Evolutionary conservation across 1,140 invertebrate genomes (phyloP), one percentile per base, ranked within the genome.

Genomic region (Cryptotermes secundus): DNA sequence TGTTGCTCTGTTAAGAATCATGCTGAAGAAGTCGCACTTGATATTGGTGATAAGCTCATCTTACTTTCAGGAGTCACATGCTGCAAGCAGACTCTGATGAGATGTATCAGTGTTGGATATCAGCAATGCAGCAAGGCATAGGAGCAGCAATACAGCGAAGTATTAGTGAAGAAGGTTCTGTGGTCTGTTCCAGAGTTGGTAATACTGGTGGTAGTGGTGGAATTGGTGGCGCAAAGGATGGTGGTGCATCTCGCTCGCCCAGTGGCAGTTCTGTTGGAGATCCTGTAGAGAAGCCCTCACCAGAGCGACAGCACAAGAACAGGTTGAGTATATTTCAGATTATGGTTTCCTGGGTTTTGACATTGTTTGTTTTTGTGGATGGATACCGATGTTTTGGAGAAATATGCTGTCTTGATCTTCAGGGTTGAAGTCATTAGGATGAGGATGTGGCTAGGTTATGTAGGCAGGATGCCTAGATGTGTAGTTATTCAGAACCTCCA

Each of bases 21-120:
- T 4, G 53, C 22, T 24, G 24, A 24, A 19, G 53, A 59, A 59
- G 53, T 22, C 24, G 53, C 24, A 59, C 19, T 59, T 14, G 19
- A 22, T 59, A 22, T 59, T 59, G 38, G 53, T 26, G 7, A 59
- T 42, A 42, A 42, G 9, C 24, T 36, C 6, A 31, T 83, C 12
- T 34, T 31, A 79, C 86, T 91, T 89, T 0, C 86, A 98, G 97
- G 89, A 98, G 95, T 89, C 98, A 99, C 90, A 96, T 98, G 89
- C 91, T 99, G 3, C 98, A 99, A 94, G 98, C 98, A 2, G 98
- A 99, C 88, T 97, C 96, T 1, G 97, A 98, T 86, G 95, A 97
- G 87, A 95, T 97, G 91, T 95, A 96, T 86, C 93, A 95, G 84
- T 91, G 93, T 9, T 99, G 98, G 98, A 95, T 99, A 16, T 90